Base-by-base conservation (phyloP, 1,140 invertebrate species). In the Patella vulgata region DNA sequence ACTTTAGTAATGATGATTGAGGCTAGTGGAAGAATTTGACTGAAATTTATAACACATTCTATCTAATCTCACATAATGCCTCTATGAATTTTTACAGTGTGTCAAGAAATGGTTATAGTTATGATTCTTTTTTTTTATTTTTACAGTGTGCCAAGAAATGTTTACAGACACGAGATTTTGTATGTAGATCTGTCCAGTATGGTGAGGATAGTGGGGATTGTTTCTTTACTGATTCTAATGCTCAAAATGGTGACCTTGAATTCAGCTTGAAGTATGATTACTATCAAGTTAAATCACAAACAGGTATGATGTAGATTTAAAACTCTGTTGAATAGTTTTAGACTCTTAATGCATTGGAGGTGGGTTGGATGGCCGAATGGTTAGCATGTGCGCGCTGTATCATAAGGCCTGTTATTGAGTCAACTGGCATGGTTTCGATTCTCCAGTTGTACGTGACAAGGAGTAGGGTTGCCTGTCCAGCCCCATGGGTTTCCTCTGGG, bases 101-200 rank as follows among this genome's bases (percentile, higher is more conserved):
- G 9, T 51, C 6, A 27, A 27, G 27, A n/a, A 11, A 21, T 52
- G 28, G 30, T 19, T 27, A 8, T 31, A 23, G 19, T 52, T 30
- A 33, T 1, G n/a, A 23, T 51, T 27, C n/a, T 27, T 52, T 17
- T 52, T 19, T 36, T 31, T 30, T 27, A 14, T 53, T 25, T 54
- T 59, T 60, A 44, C 56, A 75, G 73, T 75, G 73, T 65, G 70
- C 73, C 33, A 55, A 52, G 50, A 58, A 63, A 23, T 75, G 73
- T 50, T 3, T 65, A 23, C 40, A 68, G 21, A 53, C 44, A 3
- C 59, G 50, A 6, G 25, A 63, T 11, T 70, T 68, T 59, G 53
- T 63, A 3, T 75, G 73, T 60, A 17, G 63, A 46, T 72, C 73
- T 8, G 68, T 73, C 27, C n/a, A 54, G 2, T 75, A 66, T 46